Evolutionary conservation across 2,888 invertebrate species (phyloP).

Genomic region (Nemurella pictetii): DNA sequence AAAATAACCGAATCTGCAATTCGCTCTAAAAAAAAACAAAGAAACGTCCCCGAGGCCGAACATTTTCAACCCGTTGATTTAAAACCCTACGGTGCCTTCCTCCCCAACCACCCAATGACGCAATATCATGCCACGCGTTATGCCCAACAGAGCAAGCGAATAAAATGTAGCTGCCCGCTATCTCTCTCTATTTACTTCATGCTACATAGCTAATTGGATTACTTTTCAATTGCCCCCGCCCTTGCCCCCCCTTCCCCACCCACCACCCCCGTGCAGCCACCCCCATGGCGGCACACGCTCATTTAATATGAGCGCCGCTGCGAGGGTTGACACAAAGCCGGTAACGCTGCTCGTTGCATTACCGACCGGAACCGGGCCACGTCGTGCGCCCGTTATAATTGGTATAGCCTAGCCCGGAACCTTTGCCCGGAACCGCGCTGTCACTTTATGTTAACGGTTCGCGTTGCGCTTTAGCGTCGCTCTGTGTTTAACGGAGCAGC

Average conservation of each 20-base stretch:
- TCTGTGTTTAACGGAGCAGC: background rate
- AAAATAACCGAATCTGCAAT: background rate
- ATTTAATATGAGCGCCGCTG: background rate
- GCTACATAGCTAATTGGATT: slow-evolving; percentile 44
- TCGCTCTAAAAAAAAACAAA: background rate
- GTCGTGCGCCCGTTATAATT: background rate
- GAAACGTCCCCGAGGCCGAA: background rate
- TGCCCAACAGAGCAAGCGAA: background rate
- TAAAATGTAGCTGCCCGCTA: background rate
- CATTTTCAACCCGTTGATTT: background rate
- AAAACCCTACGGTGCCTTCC: background rate
- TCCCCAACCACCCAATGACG: background rate
- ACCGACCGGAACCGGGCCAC: background rate
- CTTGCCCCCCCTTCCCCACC: background rate
- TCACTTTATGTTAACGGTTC: background rate
- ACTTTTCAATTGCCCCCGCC: slow-evolving; percentile 43
- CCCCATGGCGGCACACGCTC: background rate
- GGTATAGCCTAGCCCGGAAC: background rate
- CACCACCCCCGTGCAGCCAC: background rate
- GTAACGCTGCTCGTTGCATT: background rate
- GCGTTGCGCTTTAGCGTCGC: background rate
- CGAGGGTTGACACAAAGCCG: background rate
- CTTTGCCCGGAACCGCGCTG: background rate
- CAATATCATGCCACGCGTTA: background rate
- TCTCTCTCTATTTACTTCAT: slow-evolving; percentile 45